Evolutionary conservation across 2,888 invertebrate species (phyloP).

Genomic region (Patella caerulea): DNA sequence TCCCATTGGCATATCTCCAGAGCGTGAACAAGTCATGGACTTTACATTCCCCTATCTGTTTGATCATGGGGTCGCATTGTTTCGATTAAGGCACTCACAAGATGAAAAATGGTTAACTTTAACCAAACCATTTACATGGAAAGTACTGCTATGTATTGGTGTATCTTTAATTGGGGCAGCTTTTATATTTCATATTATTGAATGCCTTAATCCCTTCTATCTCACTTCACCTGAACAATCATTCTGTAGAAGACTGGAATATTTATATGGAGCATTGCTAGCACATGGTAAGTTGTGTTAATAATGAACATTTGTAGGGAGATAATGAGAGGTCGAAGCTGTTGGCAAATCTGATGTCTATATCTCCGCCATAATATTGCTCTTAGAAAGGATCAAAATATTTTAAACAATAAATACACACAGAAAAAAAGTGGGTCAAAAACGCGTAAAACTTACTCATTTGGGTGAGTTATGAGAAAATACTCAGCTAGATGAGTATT

Average conservation of each 20-base stretch:
- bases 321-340: too few relatives aligned
- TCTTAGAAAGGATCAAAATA: too few relatives aligned
- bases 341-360: too few relatives aligned
- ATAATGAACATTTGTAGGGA: too few relatives aligned
- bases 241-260: constrained; percentile 64
- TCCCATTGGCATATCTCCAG: constrained; percentile 89
- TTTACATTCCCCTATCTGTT: constrained; percentile 83
- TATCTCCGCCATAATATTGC: too few relatives aligned
- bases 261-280: constrained; percentile 89
- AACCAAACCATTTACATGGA: constrained; percentile 15
- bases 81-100: constrained; percentile 46
- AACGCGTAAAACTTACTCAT: too few relatives aligned
- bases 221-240: background rate
- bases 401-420: too few relatives aligned
- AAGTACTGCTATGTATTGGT: constrained; percentile 46
- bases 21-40: constrained; percentile 89
- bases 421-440: too few relatives aligned
- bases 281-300: constrained; percentile 82
- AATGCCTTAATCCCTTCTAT: constrained; percentile 49
- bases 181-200: constrained; percentile 43
- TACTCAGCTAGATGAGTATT: too few relatives aligned
- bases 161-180: constrained; percentile 41
- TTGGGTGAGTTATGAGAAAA: too few relatives aligned
- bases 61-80: constrained; percentile 47
- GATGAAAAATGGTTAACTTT: constrained; percentile 49